Percentiles rank a stretch among this genome's conserved stretches.
Conservation (phyloP, 2,797 vertebrate genomes). For the Vultur gryphus region DNA sequence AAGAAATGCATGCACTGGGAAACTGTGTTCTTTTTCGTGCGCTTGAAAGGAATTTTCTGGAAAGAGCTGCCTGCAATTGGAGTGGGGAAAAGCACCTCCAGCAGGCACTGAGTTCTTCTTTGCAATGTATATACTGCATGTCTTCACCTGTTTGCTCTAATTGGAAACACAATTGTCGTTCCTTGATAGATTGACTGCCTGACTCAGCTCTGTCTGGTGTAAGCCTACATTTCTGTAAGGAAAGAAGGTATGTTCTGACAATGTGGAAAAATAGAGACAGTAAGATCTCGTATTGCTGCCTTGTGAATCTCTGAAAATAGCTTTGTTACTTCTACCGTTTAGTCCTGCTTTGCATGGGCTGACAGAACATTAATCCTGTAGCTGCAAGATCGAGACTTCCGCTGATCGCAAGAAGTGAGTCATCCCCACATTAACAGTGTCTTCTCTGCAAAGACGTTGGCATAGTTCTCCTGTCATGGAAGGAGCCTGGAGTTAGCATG, state of each 20-base stretch:
- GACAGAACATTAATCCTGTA: background rate
- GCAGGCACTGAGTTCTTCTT: background rate
- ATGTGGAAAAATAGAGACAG: background rate
- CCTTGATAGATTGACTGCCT: background rate
- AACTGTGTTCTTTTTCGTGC: background rate
- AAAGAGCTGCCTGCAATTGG: background rate
- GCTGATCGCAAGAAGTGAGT: background rate
- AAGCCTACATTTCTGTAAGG: background rate
- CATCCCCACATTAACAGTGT: fast-evolving
- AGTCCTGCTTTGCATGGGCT: background rate
- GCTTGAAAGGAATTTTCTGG: background rate
- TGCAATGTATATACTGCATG: background rate
- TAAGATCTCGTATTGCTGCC: background rate
- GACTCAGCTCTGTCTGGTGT: background rate
- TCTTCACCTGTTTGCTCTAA: background rate
- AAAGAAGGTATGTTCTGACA: background rate
- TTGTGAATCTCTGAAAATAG: background rate
- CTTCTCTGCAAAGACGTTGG: background rate
- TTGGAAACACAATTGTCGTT: background rate
- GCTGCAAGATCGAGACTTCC: background rate
- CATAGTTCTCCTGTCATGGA: background rate
- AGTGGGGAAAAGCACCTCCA: background rate
- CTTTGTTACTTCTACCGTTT: background rate
- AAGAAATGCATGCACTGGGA: background rate
- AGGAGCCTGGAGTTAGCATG: background rate